Evolutionary conservation across 2,888 invertebrate genomes (phyloP), one percentile per base, ranked within the genome.

Genomic region (Ichneumon xanthorius): DNA sequence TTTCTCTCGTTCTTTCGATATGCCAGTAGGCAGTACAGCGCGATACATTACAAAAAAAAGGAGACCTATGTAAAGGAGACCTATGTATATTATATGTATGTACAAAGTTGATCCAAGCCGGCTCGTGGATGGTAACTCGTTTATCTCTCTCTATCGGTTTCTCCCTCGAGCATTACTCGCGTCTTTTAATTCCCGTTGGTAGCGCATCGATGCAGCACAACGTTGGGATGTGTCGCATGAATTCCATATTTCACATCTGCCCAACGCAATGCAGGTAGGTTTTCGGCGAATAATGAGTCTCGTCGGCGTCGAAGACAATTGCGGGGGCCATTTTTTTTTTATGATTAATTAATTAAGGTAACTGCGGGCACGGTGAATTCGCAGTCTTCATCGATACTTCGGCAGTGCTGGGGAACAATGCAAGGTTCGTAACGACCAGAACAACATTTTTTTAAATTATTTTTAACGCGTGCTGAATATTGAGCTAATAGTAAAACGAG

Each of bases 1-100:
- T 92, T 93, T 92, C 91, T 91, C 89, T 88, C 80, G 61, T 85
- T 85, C 83, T 83, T 80, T 40, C 78, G 70, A 80, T 78, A 78
- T 77, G 68, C 58, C 50, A 73, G 30, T 50, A 71, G 30, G 22
- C 73, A 37, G 19, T 9, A 55, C 37, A 16, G 19, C 53, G 40
- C 58, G 40, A 33, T 40, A 73, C 45, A 61, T 58, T 19, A 67
- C 9, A 37, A 37, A 7, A 37, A 37, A 37, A 37, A 22, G 19
- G 9, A 80, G 37, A 55, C 55, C 26, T 19, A 19, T 14, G 45
- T 53, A 26, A 4, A 75, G 68, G n/a, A n/a, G n/a, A n/a, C n/a
- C n/a, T n/a, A n/a, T n/a, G 68, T 61, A 70, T 70, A 61, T 68
- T 45, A 70, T 19, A 58, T 33, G 19, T 53, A 22, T 70, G 30